A percentile compares a stretch with the other conserved stretches of the same genome.
phyloP scores from a whole-genome alignment of 2,888 invertebrate species.

The Orthosia incerta region DNA sequence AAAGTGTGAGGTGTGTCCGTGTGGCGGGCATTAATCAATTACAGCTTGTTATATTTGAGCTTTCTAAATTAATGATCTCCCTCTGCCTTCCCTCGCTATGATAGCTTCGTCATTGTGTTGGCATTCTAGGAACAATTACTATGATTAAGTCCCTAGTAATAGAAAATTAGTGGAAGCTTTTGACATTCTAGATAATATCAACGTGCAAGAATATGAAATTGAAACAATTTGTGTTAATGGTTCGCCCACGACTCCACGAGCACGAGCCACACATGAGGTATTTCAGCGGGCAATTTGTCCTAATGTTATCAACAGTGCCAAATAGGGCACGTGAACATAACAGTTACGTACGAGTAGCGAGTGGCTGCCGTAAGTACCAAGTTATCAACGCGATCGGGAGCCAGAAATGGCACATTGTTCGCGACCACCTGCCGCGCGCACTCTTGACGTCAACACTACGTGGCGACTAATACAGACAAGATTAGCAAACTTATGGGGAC shows the following conservation, averaged over 20 bases:
- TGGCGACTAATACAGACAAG: conserved; percentile 3
- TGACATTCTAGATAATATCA: conserved; percentile 26
- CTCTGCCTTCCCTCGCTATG: conserved; percentile 2
- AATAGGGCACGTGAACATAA: conserved; percentile 44
- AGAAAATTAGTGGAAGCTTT: conserved; percentile 14
- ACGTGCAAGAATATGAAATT: conserved; percentile 19
- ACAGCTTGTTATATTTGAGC: conserved; percentile 40
- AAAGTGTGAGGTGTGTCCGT: conserved; percentile 24
- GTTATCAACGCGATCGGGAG: conserved; percentile 48
- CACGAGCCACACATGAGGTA: neutral
- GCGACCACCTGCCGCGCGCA: conserved; percentile 56
- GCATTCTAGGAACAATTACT: conserved; percentile 38
- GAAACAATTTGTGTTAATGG: conserved; percentile 45
- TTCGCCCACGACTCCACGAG: neutral
- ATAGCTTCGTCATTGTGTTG: conserved; percentile 3
- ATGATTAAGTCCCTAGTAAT: conserved; percentile 17
- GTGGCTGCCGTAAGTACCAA: conserved; percentile 22
- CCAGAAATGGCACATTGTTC: conserved; percentile 59
- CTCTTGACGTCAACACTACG: conserved; percentile 47
- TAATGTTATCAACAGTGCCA: conserved; percentile 18
- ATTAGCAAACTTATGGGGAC: conserved; percentile 12
- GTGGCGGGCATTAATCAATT: conserved; percentile 44
- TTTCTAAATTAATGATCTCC: conserved; percentile 23
- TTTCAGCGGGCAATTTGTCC: neutral
- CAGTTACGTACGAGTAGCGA: conserved; percentile 25